Base-by-base conservation (phyloP, 2,113 vertebrate species). In the Psilopsiagon aurifrons region DNA sequence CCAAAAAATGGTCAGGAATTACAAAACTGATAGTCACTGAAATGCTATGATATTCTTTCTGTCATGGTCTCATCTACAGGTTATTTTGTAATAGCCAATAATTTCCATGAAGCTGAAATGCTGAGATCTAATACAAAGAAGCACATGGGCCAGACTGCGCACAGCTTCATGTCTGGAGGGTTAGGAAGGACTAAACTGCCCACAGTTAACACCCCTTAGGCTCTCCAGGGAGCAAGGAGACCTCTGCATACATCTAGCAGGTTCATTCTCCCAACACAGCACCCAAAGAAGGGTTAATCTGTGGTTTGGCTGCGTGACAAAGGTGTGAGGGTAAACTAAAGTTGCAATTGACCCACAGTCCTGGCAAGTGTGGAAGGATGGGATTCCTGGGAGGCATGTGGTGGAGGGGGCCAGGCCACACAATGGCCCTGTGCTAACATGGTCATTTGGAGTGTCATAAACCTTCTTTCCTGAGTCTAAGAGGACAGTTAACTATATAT, bases 371-470 rank as follows among this genome's bases (percentile, higher is more conserved):
- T 33, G 60, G 54, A 46, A 64, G 14, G 46, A 12, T 73, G 28
- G 52, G 17, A 19, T 75, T 83, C 15, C 54, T 3, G 2, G 20
- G 37, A 4, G 5, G 28, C 23, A 70, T 13, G 1, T 9, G 15
- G 31, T 41, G 29, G 31, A 59, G 19, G 5, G 31, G 22, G 4
- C 37, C 67, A 80, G 63, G n/a, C 33, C 39, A n/a, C 44, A 68
- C 2, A 17, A 18, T 0, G 1, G 13, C 11, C 39, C 25, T 77
- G 14, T 14, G 41, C 46, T 90, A 44, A 35, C 17, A 8, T 0
- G 1, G 18, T 37, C 52, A 44, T 24, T 64, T 55, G 5, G 17
- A 57, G 13, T 55, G 83, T 67, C 23, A 28, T 33, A 93, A 74
- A 37, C 24, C 39, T 41, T 70, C 46, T 74, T 70, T 77, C 64